phyloP scores from a whole-genome alignment of 2,113 vertebrate species.

The Stigmatopora argus region DNA sequence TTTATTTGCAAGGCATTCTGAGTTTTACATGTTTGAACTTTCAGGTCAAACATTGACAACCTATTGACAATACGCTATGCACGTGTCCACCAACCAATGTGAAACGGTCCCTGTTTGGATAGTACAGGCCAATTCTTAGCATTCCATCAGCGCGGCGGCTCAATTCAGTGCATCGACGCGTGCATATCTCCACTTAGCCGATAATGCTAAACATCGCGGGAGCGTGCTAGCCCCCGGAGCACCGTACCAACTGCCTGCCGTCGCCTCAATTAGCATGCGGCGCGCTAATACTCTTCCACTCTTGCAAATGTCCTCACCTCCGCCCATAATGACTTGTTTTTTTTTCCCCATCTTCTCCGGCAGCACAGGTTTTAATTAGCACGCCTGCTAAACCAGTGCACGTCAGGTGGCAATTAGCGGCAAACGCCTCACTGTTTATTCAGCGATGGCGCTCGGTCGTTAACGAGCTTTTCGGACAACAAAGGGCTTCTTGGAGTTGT shows the following conservation, averaged over 20 bases:
- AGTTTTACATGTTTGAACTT: too few species aligned
- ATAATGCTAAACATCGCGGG: constrained; percentile 68
- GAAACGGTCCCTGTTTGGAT: neutral
- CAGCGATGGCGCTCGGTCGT: neutral
- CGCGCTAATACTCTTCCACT: constrained; percentile 61
- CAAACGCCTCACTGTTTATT: neutral
- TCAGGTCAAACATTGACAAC: too few species aligned
- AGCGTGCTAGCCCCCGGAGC: constrained; percentile 39
- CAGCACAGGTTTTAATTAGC: constrained; percentile 53
- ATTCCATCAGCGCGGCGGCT: constrained; percentile 18
- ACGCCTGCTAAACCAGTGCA: constrained; percentile 20
- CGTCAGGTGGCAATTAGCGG: constrained; percentile 4
- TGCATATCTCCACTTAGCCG: constrained; percentile 68
- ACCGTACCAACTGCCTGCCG: constrained; percentile 13
- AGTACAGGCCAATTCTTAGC: constrained; percentile 16
- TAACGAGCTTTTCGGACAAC: neutral
- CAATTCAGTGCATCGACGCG: constrained; percentile 46
- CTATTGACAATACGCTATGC: too few species aligned
- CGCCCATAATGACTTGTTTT: constrained; percentile 30
- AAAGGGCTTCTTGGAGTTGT: neutral
- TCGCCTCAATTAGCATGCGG: constrained; percentile 55
- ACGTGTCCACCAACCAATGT: too few species aligned
- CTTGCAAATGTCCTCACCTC: constrained; percentile 41
- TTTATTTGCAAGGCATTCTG: too few species aligned
- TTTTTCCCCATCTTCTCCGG: neutral